Conservation (phyloP, 1,140 invertebrate genomes). For the Gonioctena quinquepunctata region DNA sequence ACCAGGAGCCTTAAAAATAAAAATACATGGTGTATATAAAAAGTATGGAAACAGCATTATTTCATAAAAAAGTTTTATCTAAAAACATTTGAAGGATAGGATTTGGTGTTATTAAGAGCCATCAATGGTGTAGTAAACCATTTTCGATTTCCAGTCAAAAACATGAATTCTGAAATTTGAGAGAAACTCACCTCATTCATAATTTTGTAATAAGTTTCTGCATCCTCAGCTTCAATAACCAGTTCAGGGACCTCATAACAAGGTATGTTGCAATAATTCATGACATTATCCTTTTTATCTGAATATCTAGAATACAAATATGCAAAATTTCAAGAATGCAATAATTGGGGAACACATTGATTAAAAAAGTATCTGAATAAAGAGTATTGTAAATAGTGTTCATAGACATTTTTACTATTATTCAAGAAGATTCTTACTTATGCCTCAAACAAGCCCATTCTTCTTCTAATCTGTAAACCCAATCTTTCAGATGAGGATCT, state of each 20-base stretch:
- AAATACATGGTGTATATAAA: constrained; percentile 20
- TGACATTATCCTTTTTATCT: constrained; percentile 61
- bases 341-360: too few relatives aligned
- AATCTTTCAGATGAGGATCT: constrained; percentile 73
- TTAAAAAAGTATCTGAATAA: too few relatives aligned
- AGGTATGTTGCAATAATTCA: constrained; percentile 64
- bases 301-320: constrained; percentile 59
- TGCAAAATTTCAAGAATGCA: too few relatives aligned
- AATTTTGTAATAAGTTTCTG: constrained; percentile 52
- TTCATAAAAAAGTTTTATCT: too few relatives aligned
- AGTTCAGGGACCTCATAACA: constrained; percentile 68
- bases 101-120: too few relatives aligned
- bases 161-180: too few relatives aligned
- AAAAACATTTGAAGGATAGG: neutral
- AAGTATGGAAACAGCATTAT: neutral
- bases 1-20: constrained; percentile 59
- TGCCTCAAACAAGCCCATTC: constrained; percentile 65
- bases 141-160: too few relatives aligned
- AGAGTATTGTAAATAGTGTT: too few relatives aligned
- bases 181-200: constrained; percentile 54
- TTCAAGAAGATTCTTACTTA: constrained; percentile 48
- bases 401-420: neutral
- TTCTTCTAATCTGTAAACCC: constrained; percentile 66
- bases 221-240: constrained; percentile 60
- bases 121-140: too few relatives aligned